Evolutionary conservation across 30 jellyfish, hydroid and myxozoan species (phyloP), one percentile per base, ranked within the genome.

Genomic region (Chrysaora quinquecirrha): DNA sequence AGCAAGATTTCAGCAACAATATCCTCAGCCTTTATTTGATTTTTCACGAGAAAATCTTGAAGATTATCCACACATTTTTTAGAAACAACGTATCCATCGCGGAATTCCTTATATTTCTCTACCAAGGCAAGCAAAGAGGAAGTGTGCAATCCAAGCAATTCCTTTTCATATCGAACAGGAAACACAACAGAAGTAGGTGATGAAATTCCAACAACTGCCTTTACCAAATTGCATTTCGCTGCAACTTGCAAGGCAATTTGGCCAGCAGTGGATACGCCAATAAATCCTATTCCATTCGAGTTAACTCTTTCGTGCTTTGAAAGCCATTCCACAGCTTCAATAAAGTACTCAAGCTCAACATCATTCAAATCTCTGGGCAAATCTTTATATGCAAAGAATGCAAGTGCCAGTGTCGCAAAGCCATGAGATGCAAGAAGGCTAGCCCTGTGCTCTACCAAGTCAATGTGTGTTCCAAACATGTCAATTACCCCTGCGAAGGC

Each of bases 391-490:
- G 29, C 56, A 60, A 28, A 54, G 67, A 38, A 54, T n/a, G 88
- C 82, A 24, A 76, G 32, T 1, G 87, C 79, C n/a, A 22, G 76
- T 0, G 81, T 61, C 7, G 72, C 68, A 61, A 64, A 86, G 22
- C 91, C 91, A 75, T 86, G 96, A 18, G 91, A 76, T 29, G 96
- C 96, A 12, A 86, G 74, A n/a, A 86, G 48, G 1, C 91, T 91
- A 14, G 96, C 91, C 30, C 96, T 78, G 80, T 30, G 74, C 34
- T 80, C 89, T 1, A 67, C 28, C 19, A 68, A 46, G 0, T 21
- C 38, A 21, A n/a, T 21, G n/a, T 21, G 32, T 6, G 12, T 25
- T n/a, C 72, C 72, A 60, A 60, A 60, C 23, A 60, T n/a, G 72
- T 60, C 72, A 60, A 60, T 60, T 12, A 60, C 72, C 11, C 72